These are phyloP conservation scores for Lophotis ruficrista DNA, from an alignment of 2,113 vertebrate species.

Conservation along the genomic window DNA sequence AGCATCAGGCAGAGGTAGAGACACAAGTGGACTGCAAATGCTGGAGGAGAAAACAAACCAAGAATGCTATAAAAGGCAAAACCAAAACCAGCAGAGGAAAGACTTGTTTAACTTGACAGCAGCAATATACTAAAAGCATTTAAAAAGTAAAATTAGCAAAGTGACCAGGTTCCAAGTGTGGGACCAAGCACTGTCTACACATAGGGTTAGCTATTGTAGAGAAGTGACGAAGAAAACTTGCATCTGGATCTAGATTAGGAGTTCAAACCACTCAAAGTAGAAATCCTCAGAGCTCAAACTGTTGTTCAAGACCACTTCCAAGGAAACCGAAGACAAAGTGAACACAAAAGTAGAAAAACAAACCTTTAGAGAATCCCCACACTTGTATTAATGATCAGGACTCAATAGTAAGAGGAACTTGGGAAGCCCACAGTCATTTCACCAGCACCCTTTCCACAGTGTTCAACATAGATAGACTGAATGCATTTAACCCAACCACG, in stretches of 20 bases:
- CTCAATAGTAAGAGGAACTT: not conserved
- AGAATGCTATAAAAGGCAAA: not conserved
- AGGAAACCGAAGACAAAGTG: not conserved
- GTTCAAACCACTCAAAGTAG: not conserved
- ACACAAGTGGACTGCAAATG: not conserved
- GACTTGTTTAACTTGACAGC: not conserved
- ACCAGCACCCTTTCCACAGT: not conserved
- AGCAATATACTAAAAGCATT: not conserved
- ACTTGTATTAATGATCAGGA: not conserved
- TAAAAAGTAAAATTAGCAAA: not conserved
- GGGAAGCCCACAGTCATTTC: not conserved
- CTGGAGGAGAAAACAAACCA: not conserved
- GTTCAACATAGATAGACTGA: not conserved
- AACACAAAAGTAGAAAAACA: not conserved
- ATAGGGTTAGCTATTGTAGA: fast-evolving
- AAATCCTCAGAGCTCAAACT: fast-evolving
- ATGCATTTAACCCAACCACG: not conserved
- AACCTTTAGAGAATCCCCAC: constrained; percentile 6
- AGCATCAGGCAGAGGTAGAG: not conserved
- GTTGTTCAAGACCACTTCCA: not conserved
- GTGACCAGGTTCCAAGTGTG: not conserved
- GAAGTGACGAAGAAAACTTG: not conserved
- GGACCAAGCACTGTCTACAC: not conserved
- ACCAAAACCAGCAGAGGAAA: not conserved
- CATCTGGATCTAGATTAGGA: not conserved